Percentiles rank a stretch among this genome's conserved stretches.
Evolutionary conservation across 2,113 vertebrate species (phyloP).

Genomic region (Ammospiza caudacuta): DNA sequence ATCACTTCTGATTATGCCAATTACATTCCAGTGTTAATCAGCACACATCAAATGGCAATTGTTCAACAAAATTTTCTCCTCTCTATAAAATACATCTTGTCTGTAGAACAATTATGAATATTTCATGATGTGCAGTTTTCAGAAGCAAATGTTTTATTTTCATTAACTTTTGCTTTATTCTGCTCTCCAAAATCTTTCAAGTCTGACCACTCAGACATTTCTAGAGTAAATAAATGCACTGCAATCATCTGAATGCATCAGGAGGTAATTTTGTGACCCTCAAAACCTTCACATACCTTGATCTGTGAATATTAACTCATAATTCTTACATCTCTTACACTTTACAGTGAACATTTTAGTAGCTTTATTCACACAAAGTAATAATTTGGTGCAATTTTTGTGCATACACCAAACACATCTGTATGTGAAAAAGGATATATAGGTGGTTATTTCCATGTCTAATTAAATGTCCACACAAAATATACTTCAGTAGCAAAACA

Average conservation of each 20-base stretch:
- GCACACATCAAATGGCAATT: not conserved
- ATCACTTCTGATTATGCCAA: not conserved
- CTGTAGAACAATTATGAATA: constrained; percentile 8
- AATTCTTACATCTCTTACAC: not conserved
- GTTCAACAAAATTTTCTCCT: not conserved
- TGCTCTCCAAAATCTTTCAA: not conserved
- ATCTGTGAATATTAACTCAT: not conserved
- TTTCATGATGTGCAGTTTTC: not conserved
- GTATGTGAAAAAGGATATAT: not conserved
- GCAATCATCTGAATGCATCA: not conserved
- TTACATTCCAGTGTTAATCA: not conserved
- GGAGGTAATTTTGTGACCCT: not conserved
- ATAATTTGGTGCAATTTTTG: not conserved
- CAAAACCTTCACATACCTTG: not conserved
- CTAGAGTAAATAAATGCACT: not conserved
- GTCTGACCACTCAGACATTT: not conserved
- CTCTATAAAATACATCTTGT: not conserved
- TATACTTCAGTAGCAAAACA: not conserved
- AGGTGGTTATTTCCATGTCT: not conserved
- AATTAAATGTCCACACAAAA: not conserved
- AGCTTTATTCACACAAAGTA: not conserved
- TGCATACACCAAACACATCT: not conserved
- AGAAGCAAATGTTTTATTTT: constrained; percentile 14
- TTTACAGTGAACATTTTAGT: not conserved
- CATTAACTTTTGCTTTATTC: constrained; percentile 1